Conservation (phyloP, 2,113 vertebrate species). For the Microcebus tavaratra region DNA sequence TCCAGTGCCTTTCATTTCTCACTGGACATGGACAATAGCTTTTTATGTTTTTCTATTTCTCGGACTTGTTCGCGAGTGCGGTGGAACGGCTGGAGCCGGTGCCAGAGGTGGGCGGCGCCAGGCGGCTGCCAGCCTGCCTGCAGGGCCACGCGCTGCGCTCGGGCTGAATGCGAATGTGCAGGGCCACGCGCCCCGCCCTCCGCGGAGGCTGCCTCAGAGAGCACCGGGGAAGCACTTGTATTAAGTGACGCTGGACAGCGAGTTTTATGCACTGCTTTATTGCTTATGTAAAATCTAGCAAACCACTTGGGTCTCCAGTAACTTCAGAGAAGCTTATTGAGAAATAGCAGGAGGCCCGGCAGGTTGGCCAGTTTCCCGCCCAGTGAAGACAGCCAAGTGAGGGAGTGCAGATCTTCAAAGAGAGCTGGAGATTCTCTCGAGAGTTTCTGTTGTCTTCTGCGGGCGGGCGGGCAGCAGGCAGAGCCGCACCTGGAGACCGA, state of each 20-base stretch:
- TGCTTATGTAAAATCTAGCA: neutral
- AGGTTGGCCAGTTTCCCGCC: neutral
- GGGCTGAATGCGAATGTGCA: conserved; percentile 33
- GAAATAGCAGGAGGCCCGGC: neutral
- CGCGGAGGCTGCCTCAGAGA: neutral
- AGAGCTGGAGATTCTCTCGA: neutral
- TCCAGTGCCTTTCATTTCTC: conserved; percentile 83
- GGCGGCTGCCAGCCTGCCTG: neutral
- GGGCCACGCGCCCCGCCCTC: conserved; percentile 1
- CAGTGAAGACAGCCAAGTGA: neutral
- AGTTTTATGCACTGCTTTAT: neutral
- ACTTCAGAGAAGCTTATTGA: conserved; percentile 24
- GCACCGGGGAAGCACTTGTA: neutral
- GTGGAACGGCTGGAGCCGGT: conserved; percentile 60
- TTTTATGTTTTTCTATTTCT: conserved; percentile 86
- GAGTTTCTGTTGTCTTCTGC: neutral
- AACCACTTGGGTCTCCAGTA: neutral
- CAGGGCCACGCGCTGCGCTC: neutral
- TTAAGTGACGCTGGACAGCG: neutral
- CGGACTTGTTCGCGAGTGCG: conserved; percentile 60
- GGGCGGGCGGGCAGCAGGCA: neutral
- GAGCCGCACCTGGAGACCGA: neutral
- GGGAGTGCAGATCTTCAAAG: neutral
- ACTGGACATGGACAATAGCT: conserved; percentile 82
- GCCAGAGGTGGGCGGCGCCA: conserved; percentile 41